phyloP scores from a whole-genome alignment of 1,140 invertebrate species.

The Radopholus similis region DNA sequence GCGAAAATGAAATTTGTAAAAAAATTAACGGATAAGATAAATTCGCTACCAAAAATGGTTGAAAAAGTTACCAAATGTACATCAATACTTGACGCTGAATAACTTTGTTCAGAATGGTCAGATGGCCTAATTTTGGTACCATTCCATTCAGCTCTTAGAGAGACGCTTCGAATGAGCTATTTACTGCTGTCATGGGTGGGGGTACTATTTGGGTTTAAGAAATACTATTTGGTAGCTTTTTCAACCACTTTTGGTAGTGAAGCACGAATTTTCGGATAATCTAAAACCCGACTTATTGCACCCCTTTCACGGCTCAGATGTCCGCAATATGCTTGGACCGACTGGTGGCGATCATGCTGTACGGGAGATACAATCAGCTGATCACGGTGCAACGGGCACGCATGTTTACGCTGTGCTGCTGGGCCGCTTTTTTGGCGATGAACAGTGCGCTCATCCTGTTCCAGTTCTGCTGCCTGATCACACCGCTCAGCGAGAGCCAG shows the following conservation, averaged over 20 bases:
- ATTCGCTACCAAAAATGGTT: too few species aligned
- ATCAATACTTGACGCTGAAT: neutral
- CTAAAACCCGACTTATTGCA: too few species aligned
- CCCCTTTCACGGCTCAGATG: too few species aligned
- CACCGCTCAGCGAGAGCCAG: constrained; percentile 39
- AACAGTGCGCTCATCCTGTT: constrained; percentile 50
- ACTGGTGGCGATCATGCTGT: constrained; percentile 56
- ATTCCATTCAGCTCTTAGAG: too few species aligned
- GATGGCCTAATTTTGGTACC: neutral
- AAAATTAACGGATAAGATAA: too few species aligned
- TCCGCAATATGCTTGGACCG: constrained; percentile 59
- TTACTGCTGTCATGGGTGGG: too few species aligned
- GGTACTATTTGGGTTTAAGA: too few species aligned
- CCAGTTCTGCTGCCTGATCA: constrained; percentile 54
- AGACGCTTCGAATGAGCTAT: too few species aligned
- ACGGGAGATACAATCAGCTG: constrained; percentile 49
- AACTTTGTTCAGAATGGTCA: neutral
- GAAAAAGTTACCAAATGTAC: neutral
- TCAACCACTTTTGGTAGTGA: too few species aligned
- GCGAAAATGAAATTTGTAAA: too few species aligned
- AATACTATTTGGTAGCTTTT: too few species aligned
- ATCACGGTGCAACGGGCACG: constrained; percentile 49
- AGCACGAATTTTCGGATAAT: too few species aligned
- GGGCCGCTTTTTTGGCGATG: constrained; percentile 43
- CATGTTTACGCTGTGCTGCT: constrained; percentile 35